Conservation (phyloP, 2,888 invertebrate genomes). For the Meta bourneti region DNA sequence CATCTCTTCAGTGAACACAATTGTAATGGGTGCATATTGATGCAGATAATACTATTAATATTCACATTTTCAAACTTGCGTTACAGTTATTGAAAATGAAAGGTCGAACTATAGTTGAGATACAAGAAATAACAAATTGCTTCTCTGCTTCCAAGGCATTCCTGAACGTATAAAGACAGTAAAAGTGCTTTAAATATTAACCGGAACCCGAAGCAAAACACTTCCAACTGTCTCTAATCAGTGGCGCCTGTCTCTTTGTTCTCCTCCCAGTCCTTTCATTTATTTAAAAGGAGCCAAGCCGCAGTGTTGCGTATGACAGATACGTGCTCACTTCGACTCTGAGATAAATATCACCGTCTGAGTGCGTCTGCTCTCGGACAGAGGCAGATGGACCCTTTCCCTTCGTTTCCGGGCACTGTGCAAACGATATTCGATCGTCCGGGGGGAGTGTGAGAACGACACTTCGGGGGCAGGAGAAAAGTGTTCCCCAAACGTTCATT, state of each 20-base stretch:
- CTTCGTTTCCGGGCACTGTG: not conserved
- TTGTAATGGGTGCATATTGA: too few species aligned
- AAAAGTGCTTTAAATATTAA: not conserved
- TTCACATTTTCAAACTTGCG: too few species aligned
- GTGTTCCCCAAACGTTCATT: conserved; percentile 46
- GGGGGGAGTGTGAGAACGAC: not conserved
- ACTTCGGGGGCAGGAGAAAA: conserved; percentile 4
- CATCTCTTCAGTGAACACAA: too few species aligned
- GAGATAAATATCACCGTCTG: conserved; percentile 11
- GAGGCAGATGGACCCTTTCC: conserved; percentile 42
- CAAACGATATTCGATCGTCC: conserved; percentile 51
- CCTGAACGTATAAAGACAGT: not conserved
- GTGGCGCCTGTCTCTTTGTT: not conserved
- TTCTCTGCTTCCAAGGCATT: too few species aligned
- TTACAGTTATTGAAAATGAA: too few species aligned
- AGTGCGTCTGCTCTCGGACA: not conserved
- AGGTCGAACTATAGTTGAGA: too few species aligned
- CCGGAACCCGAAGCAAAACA: conserved; percentile 10
- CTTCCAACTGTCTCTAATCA: not conserved
- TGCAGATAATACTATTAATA: too few species aligned
- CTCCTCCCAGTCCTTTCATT: conserved; percentile 21
- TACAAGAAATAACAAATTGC: too few species aligned
- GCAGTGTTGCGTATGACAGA: not conserved
- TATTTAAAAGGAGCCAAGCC: conserved; percentile 10
- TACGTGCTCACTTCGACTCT: not conserved